Percentiles rank a stretch among this genome's conserved stretches.
phyloP scores from a whole-genome alignment of 23 tunicate species.

The Clavelina lepadiformis region DNA sequence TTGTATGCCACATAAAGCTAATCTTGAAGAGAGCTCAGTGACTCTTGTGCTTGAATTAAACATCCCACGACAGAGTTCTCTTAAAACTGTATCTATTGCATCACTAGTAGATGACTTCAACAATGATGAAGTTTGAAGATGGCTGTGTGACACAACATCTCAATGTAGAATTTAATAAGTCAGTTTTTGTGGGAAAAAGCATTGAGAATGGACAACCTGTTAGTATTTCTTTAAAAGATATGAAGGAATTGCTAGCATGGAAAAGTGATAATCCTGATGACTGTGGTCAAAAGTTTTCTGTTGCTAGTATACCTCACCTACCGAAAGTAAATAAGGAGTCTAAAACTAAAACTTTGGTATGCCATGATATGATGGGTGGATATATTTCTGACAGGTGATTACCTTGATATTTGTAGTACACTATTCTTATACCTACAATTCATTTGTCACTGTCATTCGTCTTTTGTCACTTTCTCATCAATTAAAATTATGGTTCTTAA shows the following conservation, averaged over 20 bases:
- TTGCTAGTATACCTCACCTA: constrained; percentile 36
- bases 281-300: constrained; percentile 56
- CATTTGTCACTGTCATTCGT: background rate
- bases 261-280: constrained; percentile 43
- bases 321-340: constrained; percentile 40
- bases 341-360: constrained; percentile 42
- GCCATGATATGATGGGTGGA: constrained; percentile 87
- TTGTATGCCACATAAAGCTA: no score
- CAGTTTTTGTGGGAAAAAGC: constrained; percentile 67
- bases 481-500: background rate
- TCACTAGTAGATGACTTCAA: no score
- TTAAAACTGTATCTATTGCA: no score
- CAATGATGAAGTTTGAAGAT: no score
- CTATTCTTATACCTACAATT: background rate
- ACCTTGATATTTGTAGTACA: background rate
- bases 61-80: background rate
- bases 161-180: no score
- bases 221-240: constrained; percentile 32
- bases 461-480: background rate
- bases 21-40: background rate
- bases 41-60: constrained; percentile 28
- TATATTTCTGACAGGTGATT: constrained; percentile 73
- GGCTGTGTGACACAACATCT: no score
- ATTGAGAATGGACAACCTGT: constrained; percentile 69
- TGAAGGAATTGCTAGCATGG: constrained; percentile 74